Evolutionary conservation across 1,140 invertebrate genomes (phyloP), one percentile per base, ranked within the genome.

Genomic region (Eriosoma lanigerum): DNA sequence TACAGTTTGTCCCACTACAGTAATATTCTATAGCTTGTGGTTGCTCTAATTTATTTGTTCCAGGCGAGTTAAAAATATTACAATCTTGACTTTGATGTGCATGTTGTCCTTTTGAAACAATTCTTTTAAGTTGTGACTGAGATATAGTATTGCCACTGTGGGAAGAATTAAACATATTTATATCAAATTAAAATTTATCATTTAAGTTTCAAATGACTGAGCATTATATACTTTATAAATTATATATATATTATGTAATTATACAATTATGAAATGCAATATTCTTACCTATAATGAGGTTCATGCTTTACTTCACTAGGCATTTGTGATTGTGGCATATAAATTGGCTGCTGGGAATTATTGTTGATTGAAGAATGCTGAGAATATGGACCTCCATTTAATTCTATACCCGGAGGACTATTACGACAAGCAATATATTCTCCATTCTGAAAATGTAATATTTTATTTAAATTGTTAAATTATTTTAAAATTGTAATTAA

Each of bases 71-170:
- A 4, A 81, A 81, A 44, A 76, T 75, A 62, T 48, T 78, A 84
- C 92, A 94, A 84, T 95, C 94, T 48, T 92, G 93, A 78, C 3
- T 78, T 48, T 78, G 75, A 78, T 78, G 75, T 44, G 56, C 0
- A 29, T 78, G 75, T 85, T 96, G 94, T 19, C 93, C 93, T 86
- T 93, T 93, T 24, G 94, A 93, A 83, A 96, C 85, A 60, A 96
- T 87, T 56, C 95, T 90, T 86, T 96, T 96, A 88, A 96, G 96
- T 86, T 94, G 93, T 17, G 94, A 93, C 83, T 91, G 92, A n/a
- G 89, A 86, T 21, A 83, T 76, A 15, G 58, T 24, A 78, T 78
- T 82, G 17, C 21, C 72, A 81, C 81, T 81, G 32, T 52, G 62
- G 6, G 88, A 86, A 83, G 88, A 88, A 82, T 86, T 87, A 70